Evolutionary conservation across 2,797 vertebrate species (phyloP), one percentile per base, ranked within the genome.

Genomic region (Gallinago nigripennis): DNA sequence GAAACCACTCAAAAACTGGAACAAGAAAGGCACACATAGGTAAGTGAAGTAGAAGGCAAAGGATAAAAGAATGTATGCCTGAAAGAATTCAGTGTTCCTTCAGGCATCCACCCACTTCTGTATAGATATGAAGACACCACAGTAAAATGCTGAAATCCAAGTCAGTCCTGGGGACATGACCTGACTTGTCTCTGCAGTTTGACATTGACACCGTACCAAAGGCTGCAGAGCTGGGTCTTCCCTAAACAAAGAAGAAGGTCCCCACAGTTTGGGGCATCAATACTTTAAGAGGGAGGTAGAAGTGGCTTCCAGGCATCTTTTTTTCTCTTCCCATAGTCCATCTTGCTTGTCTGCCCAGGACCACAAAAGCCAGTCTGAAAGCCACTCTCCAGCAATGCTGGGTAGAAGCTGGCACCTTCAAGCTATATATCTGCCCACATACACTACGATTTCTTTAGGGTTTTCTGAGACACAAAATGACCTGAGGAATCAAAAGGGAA

Each of bases 131-230:
- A 53, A 91, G 51, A 19, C 12, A 73, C 12, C 25, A 77, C 4
- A 71, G 8, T 8, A 60, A 66, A 77, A 64, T 57, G 14, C 27
- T 79, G 68, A 84, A 66, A 79, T 82, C 14, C 31, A 50, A 45
- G 37, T 31, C 63, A 76, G 33, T 18, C 4, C 0, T 17, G 39
- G 27, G 19, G 28, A 76, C 45, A 39, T 7, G 39, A 78, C 11
- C 30, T 89, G 43, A 7, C 14, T 63, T 63, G 7, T n/a, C 12
- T 89, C 73, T 1, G 1, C 31, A 48, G 14, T 33, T 75, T 56
- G 28, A 3, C 8, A 18, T 46, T 87, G 35, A 82, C 5, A 58
- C 3, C 0, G 2, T 28, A 53, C 0, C 0, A 79, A 91, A 87
- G 12, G 45, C 35, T 79, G 43, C 18, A 78, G 51, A 79, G 18